Evolutionary conservation across 2,888 invertebrate species (phyloP), one percentile per base, ranked within the genome.

Genomic region (Trachelus tabidus): DNA sequence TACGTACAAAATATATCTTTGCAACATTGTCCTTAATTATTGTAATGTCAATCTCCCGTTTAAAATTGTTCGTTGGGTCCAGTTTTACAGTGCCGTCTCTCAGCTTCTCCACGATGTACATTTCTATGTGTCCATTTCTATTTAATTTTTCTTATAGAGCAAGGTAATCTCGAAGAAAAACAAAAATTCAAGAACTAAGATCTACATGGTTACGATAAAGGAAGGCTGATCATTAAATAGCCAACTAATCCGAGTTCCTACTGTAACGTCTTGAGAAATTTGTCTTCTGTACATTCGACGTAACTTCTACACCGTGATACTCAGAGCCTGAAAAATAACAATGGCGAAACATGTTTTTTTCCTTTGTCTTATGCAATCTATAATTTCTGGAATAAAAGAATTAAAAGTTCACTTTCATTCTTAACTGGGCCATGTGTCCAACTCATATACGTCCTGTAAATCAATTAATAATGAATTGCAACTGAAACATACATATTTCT

Each of bases 291-390:
- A 83, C 75, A 77, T 76, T 84, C 79, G 86, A 69, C 73, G 82
- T 80, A 80, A 83, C 84, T 75, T 80, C 76, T 83, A 84, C 77
- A 77, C 74, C 82, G 81, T 75, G 84, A 80, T 84, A 82, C 81
- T 82, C 79, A 81, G 83, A 81, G 79, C 86, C 86, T 86, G 86
- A 84, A 86, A 86, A 81, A 80, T 73, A 88, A 78, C 56, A 78
- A 88, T 85, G 82, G 77, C 82, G 81, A 86, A 56, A 86, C 80
- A 79, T 83, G 84, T 84, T 83, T 87, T 87, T 40, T 15, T 23
- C 23, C 23, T 56, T 23, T 56, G 23, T 56, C 71, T 30, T 23
- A 71, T 11, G 23, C 71, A 34, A 34, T 71, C 71, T 33, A 34
- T 33, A 23, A 33, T 71, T 71, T 71, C 71, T 71, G 71, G 3